Conservation (phyloP, 1,140 invertebrate genomes). For the Drosophila pectinifera region DNA sequence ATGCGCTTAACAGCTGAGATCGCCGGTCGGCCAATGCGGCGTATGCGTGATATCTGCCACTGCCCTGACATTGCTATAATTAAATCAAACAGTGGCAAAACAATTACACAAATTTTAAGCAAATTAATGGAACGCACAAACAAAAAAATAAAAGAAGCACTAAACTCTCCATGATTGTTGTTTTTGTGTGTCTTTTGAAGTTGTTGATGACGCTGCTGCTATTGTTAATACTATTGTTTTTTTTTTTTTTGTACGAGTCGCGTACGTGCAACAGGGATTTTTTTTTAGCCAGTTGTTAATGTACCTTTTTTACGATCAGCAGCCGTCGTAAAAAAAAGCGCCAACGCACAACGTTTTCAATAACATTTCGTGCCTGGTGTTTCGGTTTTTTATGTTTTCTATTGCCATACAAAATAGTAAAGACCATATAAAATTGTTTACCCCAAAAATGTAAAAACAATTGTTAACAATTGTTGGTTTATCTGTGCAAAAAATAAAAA, state of each 20-base stretch:
- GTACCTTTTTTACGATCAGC: constrained; percentile 42
- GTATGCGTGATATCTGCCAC: constrained; percentile 42
- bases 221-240: constrained; percentile 23
- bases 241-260: background rate
- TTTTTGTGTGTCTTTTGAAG: constrained; percentile 34
- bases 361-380: constrained; percentile 44
- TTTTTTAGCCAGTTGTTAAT: constrained; percentile 38
- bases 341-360: constrained; percentile 43
- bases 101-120: constrained; percentile 54
- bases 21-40: constrained; percentile 33
- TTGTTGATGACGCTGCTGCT: constrained; percentile 11
- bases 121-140: constrained; percentile 51
- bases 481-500: constrained; percentile 5
- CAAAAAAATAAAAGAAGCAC: constrained; percentile 11
- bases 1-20: constrained; percentile 62
- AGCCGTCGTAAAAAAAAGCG: constrained; percentile 32
- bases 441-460: constrained; percentile 33
- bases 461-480: constrained; percentile 20
- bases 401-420: constrained; percentile 29
- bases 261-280: constrained; percentile 41
- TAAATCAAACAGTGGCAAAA: constrained; percentile 43
- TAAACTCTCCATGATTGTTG: constrained; percentile 31
- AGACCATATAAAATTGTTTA: constrained; percentile 32
- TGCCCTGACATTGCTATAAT: constrained; percentile 46
- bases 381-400: constrained; percentile 13